phyloP scores from a whole-genome alignment of 2,797 vertebrate genomes.

The Sebastes glaucus region DNA sequence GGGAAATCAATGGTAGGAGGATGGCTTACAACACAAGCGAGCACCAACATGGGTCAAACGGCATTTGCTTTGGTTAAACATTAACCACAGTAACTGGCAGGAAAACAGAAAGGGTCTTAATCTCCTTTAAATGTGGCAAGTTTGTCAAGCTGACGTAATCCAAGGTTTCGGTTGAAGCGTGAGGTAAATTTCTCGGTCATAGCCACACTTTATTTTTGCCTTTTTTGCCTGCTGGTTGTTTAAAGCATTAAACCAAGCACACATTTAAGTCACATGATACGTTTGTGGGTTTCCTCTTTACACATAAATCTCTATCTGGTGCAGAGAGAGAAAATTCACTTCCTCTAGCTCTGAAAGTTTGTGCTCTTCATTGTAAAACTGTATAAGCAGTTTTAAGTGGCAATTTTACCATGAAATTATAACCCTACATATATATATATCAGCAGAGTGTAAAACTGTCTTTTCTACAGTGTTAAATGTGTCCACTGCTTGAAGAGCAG shows the following conservation, averaged over 20 bases:
- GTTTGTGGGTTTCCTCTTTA: background rate
- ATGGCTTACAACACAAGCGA: background rate
- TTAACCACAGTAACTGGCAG: constrained; percentile 57
- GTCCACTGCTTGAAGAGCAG: background rate
- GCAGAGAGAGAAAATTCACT: background rate
- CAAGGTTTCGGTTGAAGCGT: constrained; percentile 34
- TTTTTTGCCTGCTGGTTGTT: background rate
- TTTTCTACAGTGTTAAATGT: background rate
- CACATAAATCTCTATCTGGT: background rate
- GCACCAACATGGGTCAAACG: background rate
- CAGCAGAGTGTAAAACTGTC: background rate
- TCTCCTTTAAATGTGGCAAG: constrained; percentile 4
- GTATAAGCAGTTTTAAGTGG: background rate
- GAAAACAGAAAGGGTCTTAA: constrained; percentile 10
- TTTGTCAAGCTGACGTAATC: background rate
- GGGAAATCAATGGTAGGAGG: background rate
- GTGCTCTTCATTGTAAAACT: background rate
- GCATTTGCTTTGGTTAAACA: constrained; percentile 56
- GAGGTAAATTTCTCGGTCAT: background rate
- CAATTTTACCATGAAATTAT: background rate
- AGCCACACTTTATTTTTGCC: background rate
- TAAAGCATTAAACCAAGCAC: background rate
- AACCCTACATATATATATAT: background rate
- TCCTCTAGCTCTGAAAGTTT: background rate
- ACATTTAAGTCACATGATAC: background rate